A percentile compares a stretch with the other conserved stretches of the same genome.
Conservation (phyloP, 1,140 invertebrate species). For the Lucilia sericata region DNA sequence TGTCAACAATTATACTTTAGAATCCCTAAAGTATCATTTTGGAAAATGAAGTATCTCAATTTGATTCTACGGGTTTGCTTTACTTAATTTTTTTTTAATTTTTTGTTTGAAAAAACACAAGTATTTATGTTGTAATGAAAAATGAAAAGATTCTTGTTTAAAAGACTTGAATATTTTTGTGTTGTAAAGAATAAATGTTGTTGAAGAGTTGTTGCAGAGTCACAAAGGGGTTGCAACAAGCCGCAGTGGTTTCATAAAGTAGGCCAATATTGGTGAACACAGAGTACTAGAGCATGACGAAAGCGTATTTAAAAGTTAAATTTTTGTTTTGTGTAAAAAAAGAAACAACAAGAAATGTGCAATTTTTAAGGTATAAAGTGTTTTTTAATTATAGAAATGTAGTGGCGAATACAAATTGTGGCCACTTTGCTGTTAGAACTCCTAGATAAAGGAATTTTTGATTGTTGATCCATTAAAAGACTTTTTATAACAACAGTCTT, state of each 20-base stretch:
- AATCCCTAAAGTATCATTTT: conserved; percentile 21
- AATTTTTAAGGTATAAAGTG: too few species aligned
- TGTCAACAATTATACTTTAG: conserved; percentile 20
- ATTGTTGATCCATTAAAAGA: too few species aligned
- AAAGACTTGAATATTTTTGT: conserved; percentile 17
- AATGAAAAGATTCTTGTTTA: background rate
- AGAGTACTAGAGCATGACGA: background rate
- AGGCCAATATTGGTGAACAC: conserved; percentile 3
- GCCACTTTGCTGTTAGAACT: too few species aligned
- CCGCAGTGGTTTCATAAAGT: background rate
- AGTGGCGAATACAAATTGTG: too few species aligned
- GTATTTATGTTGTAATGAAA: conserved; percentile 6
- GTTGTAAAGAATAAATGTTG: conserved; percentile 10
- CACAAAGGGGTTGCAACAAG: background rate
- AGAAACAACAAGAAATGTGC: background rate
- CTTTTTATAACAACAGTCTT: too few species aligned
- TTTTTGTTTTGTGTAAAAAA: background rate
- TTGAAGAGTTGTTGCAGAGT: conserved; percentile 1
- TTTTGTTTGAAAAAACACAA: background rate
- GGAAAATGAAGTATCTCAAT: background rate
- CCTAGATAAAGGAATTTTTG: too few species aligned
- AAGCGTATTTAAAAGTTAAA: background rate
- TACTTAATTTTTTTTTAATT: background rate
- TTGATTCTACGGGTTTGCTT: background rate
- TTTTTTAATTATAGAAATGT: too few species aligned